Base-by-base conservation (phyloP, 2,888 invertebrate species). In the Cantharis rufa region DNA sequence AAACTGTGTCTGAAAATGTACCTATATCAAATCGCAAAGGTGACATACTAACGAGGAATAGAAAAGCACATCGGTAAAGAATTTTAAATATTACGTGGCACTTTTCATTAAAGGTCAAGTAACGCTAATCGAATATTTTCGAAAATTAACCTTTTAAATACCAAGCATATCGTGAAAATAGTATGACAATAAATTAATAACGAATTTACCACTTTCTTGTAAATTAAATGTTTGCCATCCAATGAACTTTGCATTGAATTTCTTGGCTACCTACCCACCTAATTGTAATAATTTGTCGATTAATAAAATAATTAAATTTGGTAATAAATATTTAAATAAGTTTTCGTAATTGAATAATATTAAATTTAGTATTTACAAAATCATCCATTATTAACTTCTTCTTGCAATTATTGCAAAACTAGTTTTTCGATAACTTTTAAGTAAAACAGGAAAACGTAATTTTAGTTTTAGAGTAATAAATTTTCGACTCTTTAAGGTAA, bases 401-500 rank as follows among this genome's bases (percentile, higher is more conserved):
- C 13, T 63, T 63, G 3, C 10, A 63, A 63, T 63, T 63, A 18
- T 62, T 62, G 11, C 15, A 11, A 62, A 16, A 63, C n/a, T 1
- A 48, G n/a, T n/a, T n/a, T n/a, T n/a, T 48, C 5, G n/a, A n/a
- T 63, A 63, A 63, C 9, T 63, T 63, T 27, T 27, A 48, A 48
- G 4, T n/a, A 48, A 48, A 48, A n/a, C 7, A 48, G 32, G 32
- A 48, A n/a, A 21, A 4, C 5, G 5, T 21, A 21, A 21, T n/a
- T 18, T 18, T 18, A 18, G 18, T 18, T 18, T 0, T 18, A 2
- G 18, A 3, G n/a, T n/a, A 18, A 18, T 18, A 18, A 18, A 18
- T 18, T 4, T 48, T 48, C n/a, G 16, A 68, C 21, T 3, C 72
- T 77, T 70, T 61, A 78, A n/a, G 75, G 70, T 61, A 27, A 13